Conservation (phyloP, 2,888 invertebrate genomes). For the Papilio protenor region DNA sequence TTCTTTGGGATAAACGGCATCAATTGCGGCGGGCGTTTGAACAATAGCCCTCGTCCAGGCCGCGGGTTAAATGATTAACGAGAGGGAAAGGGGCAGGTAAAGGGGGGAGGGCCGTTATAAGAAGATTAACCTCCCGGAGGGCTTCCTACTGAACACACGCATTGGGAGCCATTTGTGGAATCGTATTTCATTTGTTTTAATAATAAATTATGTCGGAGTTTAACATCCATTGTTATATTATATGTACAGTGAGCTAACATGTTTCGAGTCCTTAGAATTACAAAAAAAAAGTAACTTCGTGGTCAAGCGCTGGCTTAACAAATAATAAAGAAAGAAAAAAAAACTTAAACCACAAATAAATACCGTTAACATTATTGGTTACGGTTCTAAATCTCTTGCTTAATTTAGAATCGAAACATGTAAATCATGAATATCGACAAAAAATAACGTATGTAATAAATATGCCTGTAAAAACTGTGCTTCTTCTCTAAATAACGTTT, state of each 20-base stretch:
- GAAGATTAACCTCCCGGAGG: constrained; percentile 42
- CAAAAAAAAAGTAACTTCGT: too few species aligned
- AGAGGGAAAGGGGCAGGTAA: constrained; percentile 45
- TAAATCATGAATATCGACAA: too few species aligned
- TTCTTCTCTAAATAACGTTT: too few species aligned
- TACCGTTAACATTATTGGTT: neutral
- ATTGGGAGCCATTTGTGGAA: constrained; percentile 15
- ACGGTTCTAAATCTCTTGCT: too few species aligned
- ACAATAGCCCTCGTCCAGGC: constrained; percentile 60
- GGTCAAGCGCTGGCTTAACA: too few species aligned
- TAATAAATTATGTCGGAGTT: neutral
- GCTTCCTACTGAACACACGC: constrained; percentile 38
- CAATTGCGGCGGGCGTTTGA: constrained; percentile 59
- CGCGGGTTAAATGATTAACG: constrained; percentile 70
- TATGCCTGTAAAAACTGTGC: too few species aligned
- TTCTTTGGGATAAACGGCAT: constrained; percentile 63
- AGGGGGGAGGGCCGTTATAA: constrained; percentile 33
- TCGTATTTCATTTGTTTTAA: constrained; percentile 19
- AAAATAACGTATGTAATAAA: too few species aligned
- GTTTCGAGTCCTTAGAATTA: neutral
- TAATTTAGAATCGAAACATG: too few species aligned
- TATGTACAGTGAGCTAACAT: neutral
- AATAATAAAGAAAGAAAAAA: too few species aligned
- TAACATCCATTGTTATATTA: neutral
- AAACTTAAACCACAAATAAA: neutral